phyloP scores from a whole-genome alignment of 1,140 invertebrate genomes.

The Drosophila mayri region DNA sequence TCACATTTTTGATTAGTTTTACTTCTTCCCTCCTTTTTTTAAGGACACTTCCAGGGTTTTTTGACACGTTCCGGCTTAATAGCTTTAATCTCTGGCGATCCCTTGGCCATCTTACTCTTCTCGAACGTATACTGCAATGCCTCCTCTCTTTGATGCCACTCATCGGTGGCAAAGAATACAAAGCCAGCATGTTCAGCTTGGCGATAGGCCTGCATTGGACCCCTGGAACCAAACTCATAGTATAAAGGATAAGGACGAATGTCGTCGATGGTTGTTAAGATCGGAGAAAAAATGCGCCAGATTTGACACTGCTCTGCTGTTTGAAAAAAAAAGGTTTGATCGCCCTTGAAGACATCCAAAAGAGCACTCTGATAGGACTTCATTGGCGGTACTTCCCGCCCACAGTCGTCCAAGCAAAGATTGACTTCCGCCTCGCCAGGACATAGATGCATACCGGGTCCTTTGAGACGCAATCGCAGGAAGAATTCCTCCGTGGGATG shows the following conservation, averaged over 20 bases:
- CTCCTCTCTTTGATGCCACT: conserved; percentile 47
- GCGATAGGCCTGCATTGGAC: conserved; percentile 57
- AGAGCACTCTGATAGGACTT: conserved; percentile 22
- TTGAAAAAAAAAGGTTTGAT: conserved; percentile 64
- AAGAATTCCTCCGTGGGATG: conserved; percentile 54
- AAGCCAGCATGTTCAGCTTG: conserved; percentile 54
- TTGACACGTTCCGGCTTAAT: conserved; percentile 3
- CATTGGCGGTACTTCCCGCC: neutral
- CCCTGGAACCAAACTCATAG: conserved; percentile 58
- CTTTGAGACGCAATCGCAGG: conserved; percentile 61
- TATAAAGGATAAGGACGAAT: conserved; percentile 40
- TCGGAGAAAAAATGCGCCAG: conserved; percentile 67
- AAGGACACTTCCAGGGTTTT: neutral
- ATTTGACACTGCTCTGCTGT: conserved; percentile 70
- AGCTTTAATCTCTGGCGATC: neutral
- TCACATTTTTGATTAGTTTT: neutral
- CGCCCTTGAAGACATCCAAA: conserved; percentile 55
- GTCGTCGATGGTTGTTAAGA: conserved; percentile 37
- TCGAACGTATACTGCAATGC: neutral
- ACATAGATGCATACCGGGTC: conserved; percentile 36
- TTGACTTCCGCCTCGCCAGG: conserved; percentile 40
- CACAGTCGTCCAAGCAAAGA: conserved; percentile 13
- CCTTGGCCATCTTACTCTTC: neutral
- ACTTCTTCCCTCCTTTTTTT: neutral
- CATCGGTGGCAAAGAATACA: conserved; percentile 48